phyloP scores from a whole-genome alignment of 1,140 invertebrate genomes.

The Euwallacea fornicatus region DNA sequence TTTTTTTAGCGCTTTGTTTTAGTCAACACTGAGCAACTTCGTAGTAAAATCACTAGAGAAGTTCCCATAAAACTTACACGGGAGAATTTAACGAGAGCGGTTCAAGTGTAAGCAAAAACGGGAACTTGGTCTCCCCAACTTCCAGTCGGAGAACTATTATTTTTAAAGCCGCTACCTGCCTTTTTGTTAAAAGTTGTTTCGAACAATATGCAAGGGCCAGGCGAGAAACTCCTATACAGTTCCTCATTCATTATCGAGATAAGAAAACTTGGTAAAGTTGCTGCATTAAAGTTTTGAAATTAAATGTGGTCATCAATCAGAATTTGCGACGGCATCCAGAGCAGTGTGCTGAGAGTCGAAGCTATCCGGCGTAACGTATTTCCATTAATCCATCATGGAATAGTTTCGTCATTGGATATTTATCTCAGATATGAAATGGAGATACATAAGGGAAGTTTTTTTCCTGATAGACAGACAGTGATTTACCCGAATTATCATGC shows the following conservation, averaged over 20 bases:
- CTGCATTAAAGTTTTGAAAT: slow-evolving; percentile 22
- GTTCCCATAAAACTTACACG: no score
- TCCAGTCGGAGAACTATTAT: background rate
- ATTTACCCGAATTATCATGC: no score
- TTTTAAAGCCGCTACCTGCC: background rate
- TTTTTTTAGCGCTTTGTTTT: no score
- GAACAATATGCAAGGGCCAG: slow-evolving; percentile 2
- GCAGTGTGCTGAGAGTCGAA: background rate
- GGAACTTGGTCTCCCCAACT: no score
- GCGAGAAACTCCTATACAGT: slow-evolving; percentile 10
- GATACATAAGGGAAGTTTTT: no score
- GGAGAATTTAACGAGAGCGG: no score
- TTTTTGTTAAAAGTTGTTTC: background rate
- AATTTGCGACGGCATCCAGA: slow-evolving; percentile 14
- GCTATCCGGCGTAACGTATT: slow-evolving; percentile 1
- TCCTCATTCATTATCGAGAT: slow-evolving; percentile 15
- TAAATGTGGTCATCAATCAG: slow-evolving; percentile 23
- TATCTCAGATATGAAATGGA: no score
- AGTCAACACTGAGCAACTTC: no score
- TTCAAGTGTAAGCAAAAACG: no score
- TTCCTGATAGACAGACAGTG: no score
- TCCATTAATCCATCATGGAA: slow-evolving; percentile 13
- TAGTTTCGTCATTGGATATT: background rate
- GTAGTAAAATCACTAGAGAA: no score
- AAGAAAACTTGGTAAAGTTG: slow-evolving; percentile 18